Base-by-base conservation (phyloP, 1,140 invertebrate genomes). In the Heterodera schachtii region DNA sequence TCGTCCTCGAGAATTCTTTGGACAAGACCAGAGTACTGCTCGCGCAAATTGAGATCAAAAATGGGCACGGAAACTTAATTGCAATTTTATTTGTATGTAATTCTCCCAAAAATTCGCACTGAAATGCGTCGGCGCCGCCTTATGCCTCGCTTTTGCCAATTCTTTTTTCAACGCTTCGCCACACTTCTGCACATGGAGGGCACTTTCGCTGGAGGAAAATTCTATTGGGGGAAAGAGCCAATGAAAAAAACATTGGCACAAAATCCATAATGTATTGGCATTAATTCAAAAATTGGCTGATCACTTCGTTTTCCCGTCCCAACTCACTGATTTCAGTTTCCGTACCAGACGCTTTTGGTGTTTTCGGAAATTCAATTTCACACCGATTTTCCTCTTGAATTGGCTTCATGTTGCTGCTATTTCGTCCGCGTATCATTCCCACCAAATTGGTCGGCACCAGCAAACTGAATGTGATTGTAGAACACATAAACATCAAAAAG, bases 281-380 rank as follows among this genome's bases (percentile, higher is more conserved):
- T 11, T 19, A 11, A 66, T 21, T 46, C 9, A 21, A 7, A 69
- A 7, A 69, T 9, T 64, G 66, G 7, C 31, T 60, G 41, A 76
- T 21, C 9, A n/a, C 44, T 41, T 64, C 16, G 16, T 64, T 64
- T 19, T 16, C 57, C 57, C 19, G 47, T 9, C 19, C 19, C 41
- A 69, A 31, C 76, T 21, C 46, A 78, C 77, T 31, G 31, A 78
- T 78, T 69, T 78, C 77, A 8, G 77, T 78, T 78, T 78, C 60
- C 13, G 7, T 70, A n/a, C 46, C 47, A 31, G 31, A 31, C 64
- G 66, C 46, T 43, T 69, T 78, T 13, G 7, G 44, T n/a, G 70
- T 78, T 47, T 71, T 70, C 21, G 77, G 77, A 49, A 64, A 78
- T 43, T 69, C 7, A 41, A 78, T 9, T n/a, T 43, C 19, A 11